Evolutionary conservation across 2,888 invertebrate genomes (phyloP).

Genomic region (Oxyteleia sp.): DNA sequence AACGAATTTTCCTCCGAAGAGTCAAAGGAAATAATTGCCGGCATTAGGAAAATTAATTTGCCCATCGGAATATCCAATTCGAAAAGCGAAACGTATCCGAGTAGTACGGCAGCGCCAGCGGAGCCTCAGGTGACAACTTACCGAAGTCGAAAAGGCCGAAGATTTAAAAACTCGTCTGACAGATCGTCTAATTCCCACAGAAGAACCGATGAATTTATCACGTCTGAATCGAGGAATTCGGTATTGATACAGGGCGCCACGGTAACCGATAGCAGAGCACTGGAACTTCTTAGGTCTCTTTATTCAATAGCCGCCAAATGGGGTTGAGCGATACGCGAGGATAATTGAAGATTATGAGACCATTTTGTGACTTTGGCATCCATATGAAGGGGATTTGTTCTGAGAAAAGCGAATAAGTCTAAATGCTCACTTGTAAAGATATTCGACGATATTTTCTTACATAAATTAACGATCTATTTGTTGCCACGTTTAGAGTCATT

Average conservation of each 20-base stretch:
- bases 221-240: conserved; percentile 84
- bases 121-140: conserved; percentile 82
- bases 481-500: conserved; percentile 60
- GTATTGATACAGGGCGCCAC: conserved; percentile 84
- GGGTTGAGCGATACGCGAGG: conserved; percentile 88
- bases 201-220: conserved; percentile 81
- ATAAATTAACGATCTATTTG: conserved; percentile 55
- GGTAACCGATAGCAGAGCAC: conserved; percentile 92
- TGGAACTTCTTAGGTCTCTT: conserved; percentile 94
- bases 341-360: conserved; percentile 43
- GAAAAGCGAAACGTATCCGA: conserved; percentile 63
- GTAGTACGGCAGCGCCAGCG: conserved; percentile 73
- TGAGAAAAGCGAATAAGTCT: conserved; percentile 41
- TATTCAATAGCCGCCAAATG: conserved; percentile 95
- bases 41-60: conserved; percentile 81
- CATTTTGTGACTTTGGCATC: conserved; percentile 49
- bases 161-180: conserved; percentile 83
- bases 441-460: conserved; percentile 68
- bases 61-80: conserved; percentile 77
- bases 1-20: conserved; percentile 86
- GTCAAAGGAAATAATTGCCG: conserved; percentile 84
- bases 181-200: conserved; percentile 78
- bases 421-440: conserved; percentile 71
- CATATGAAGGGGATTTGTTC: conserved; percentile 39
- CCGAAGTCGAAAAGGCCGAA: conserved; percentile 82